Percentiles rank a stretch among this genome's conserved stretches.
phyloP scores from a whole-genome alignment of 2,797 vertebrate genomes.

The Manis crassicaudata region DNA sequence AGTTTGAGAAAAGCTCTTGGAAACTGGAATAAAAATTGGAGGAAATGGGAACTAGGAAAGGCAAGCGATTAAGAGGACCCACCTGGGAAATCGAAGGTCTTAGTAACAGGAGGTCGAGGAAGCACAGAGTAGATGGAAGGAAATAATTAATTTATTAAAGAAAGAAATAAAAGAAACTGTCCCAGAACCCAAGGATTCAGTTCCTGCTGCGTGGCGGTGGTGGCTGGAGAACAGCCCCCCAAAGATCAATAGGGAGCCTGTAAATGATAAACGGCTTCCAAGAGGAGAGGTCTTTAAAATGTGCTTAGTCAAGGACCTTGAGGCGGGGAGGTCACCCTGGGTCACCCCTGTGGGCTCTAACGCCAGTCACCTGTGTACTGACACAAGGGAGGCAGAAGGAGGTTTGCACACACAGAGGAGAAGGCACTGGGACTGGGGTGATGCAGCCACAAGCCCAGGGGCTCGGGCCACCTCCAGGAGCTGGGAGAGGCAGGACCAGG shows the following conservation, averaged over 20 bases:
- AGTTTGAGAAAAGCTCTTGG: not conserved
- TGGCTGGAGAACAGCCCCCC: not conserved
- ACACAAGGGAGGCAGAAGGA: not conserved
- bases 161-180: not conserved
- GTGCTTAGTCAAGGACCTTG: not conserved
- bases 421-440: fast-evolving
- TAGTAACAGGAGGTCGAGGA: not conserved
- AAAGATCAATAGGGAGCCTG: too few relatives aligned
- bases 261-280: too few relatives aligned
- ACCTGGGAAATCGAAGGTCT: not conserved
- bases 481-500: not conserved
- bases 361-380: too few relatives aligned
- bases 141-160: not conserved
- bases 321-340: not conserved
- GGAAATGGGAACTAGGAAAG: not conserved
- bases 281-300: not conserved
- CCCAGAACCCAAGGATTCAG: not conserved
- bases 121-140: not conserved
- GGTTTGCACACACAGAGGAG: not conserved
- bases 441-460: not conserved
- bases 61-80: not conserved
- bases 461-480: not conserved
- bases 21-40: not conserved
- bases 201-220: not conserved
- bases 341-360: not conserved